Evolutionary conservation across 1,140 invertebrate species (phyloP), one percentile per base, ranked within the genome.

Genomic region (Ruditapes philippinarum): DNA sequence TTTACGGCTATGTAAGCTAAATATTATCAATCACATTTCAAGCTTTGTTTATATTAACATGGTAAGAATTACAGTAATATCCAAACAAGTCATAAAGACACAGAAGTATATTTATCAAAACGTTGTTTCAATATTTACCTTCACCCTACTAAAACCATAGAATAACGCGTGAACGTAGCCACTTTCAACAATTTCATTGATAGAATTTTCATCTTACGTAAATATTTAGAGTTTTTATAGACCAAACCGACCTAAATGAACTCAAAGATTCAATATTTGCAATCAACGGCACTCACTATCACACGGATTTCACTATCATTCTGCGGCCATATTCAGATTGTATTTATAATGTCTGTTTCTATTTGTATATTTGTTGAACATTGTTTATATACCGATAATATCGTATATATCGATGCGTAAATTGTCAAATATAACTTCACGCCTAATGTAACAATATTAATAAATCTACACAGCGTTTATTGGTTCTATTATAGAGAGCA

Each of bases 311-410:
- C 17, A 57, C 25, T 84, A 65, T 84, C 60, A 49, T 49, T 12
- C n/a, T 40, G 42, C 31, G 45, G 54, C 2, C 19, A 54, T 28
- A 70, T 84, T 68, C 33, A 49, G 38, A 73, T 40, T n/a, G 74
- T 42, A 65, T 22, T 49, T 51, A 33, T 70, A 9, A 14, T 40
- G 31, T 74, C 1, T 54, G 40, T 42, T 74, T 73, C 28, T 84
- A 70, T 84, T 84, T 68, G 65, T 36, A 54, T 49, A 38, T 70
- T 36, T 73, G 65, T 84, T 73, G 25, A 84, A 84, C 82, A 84
- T 73, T 84, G 82, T 84, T 84, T 84, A 84, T 84, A 84, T 84
- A 74, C 57, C 74, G 82, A 84, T 84, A 84, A 74, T 84, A 81
- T 81, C 79, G n/a, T 19, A 25, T 54, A 25, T 22, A 51, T 45